Base-by-base conservation (phyloP, 2,797 vertebrate genomes). In the Spinibarbus caldwelli region DNA sequence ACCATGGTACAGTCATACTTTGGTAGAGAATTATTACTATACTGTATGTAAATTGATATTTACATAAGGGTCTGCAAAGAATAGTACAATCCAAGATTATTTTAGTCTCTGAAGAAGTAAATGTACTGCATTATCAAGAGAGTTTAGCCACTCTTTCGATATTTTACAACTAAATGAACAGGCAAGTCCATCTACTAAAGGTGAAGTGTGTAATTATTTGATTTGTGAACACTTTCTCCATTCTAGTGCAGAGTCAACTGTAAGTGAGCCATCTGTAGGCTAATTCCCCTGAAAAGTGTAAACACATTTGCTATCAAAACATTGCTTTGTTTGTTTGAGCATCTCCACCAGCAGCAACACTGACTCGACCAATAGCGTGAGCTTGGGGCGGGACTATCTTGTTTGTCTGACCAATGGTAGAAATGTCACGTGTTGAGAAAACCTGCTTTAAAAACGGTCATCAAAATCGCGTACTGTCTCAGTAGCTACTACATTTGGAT, bases 301-400 rank as follows among this genome's bases (percentile, higher is more conserved):
- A 76, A 57, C 34, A 71, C 11, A 14, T 68, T 36, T 38, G 36
- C 11, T 7, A 43, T 70, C 6, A 26, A 17, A 71, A 71, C 6
- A 71, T 71, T 43, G 7, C 6, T 78, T 4, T 43, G n/a, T 62
- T 78, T 59, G 34, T 26, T 41, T 78, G 52, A 78, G 76, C 52
- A 78, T 57, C 52, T 38, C 31, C 19, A 70, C 41, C 57, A 26
- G 57, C 38, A 43, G 43, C 14, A 70, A 71, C 11, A n/a, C 23
- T 15, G 38, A 43, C 21, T 8, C 38, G 45, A 72, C 41, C 38
- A 43, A 71, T 47, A 26, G 15, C 2, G 0, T 19, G 26, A 49
- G 43, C 31, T 49, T 10, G 4, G 6, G 70, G 38, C 4, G 4
- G 17, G 66, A 11, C 34, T 23, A 66, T 64, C 62, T 31, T 31